phyloP scores from a whole-genome alignment of 2,113 vertebrate genomes.

The Podilymbus podiceps region DNA sequence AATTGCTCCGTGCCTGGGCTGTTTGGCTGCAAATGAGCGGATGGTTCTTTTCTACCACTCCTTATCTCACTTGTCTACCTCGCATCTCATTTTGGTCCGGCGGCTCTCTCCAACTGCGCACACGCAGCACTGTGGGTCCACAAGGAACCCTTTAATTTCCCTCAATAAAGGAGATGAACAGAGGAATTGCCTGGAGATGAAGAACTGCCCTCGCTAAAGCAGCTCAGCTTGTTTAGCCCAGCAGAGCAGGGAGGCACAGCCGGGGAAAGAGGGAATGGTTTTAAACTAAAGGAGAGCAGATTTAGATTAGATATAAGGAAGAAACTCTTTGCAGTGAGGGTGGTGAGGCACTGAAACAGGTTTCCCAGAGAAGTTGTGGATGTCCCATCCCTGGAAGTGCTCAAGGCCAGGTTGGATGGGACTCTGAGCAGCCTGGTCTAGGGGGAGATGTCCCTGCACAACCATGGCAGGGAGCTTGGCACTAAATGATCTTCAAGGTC shows the following conservation, averaged over 20 bases:
- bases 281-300: too few species aligned
- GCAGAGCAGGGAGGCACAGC: not conserved
- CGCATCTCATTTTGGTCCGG: not conserved
- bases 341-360: too few species aligned
- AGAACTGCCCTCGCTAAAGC: not conserved
- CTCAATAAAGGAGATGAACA: accelerated
- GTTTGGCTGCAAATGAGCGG: not conserved
- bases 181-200: not conserved
- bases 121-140: not conserved
- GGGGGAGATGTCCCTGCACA: too few species aligned
- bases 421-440: too few species aligned
- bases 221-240: not conserved
- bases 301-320: too few species aligned
- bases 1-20: not conserved
- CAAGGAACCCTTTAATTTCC: not conserved
- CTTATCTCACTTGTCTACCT: not conserved
- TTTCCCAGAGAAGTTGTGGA: too few species aligned
- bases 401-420: too few species aligned
- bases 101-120: not conserved
- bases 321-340: too few species aligned
- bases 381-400: too few species aligned
- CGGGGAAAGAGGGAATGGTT: too few species aligned
- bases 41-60: not conserved
- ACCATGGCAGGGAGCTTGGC: too few species aligned
- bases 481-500: too few species aligned